Conservation (phyloP, 2,888 invertebrate species). For the Zonitis immaculata region DNA sequence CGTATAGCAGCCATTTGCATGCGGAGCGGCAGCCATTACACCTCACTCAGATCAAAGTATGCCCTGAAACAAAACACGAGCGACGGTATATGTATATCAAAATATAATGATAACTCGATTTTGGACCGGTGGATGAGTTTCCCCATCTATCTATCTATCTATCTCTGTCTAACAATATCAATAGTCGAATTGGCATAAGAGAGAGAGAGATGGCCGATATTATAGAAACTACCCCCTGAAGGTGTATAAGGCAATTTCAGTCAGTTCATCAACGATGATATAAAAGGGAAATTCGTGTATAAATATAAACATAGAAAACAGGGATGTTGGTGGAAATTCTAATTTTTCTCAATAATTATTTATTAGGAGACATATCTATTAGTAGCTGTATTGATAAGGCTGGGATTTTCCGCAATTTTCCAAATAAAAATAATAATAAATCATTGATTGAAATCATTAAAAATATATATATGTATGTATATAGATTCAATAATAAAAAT, state of each 20-base stretch:
- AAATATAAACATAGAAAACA: too few species aligned
- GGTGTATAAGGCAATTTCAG: background rate
- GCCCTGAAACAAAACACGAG: constrained; percentile 37
- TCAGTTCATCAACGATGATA: too few species aligned
- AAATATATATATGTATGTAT: too few species aligned
- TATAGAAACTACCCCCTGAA: background rate
- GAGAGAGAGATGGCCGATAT: background rate
- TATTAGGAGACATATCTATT: too few species aligned
- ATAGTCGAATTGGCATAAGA: constrained; percentile 46
- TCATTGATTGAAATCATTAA: background rate
- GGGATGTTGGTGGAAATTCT: too few species aligned
- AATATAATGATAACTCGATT: constrained; percentile 41
- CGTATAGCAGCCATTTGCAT: constrained; percentile 45
- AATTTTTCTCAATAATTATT: too few species aligned
- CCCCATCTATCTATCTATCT: constrained; percentile 20
- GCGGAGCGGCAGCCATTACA: constrained; percentile 46
- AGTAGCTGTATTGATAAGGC: constrained; percentile 8
- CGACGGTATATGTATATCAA: constrained; percentile 33
- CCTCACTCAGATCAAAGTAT: constrained; percentile 44
- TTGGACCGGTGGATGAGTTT: constrained; percentile 42
- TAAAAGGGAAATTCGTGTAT: background rate
- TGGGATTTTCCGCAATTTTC: background rate
- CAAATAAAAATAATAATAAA: too few species aligned
- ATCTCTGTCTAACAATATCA: constrained; percentile 28
- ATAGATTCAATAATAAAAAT: too few species aligned